These are phyloP conservation scores for Solea senegalensis DNA, from an alignment of 2,113 vertebrate species.

Conservation along the genomic window DNA sequence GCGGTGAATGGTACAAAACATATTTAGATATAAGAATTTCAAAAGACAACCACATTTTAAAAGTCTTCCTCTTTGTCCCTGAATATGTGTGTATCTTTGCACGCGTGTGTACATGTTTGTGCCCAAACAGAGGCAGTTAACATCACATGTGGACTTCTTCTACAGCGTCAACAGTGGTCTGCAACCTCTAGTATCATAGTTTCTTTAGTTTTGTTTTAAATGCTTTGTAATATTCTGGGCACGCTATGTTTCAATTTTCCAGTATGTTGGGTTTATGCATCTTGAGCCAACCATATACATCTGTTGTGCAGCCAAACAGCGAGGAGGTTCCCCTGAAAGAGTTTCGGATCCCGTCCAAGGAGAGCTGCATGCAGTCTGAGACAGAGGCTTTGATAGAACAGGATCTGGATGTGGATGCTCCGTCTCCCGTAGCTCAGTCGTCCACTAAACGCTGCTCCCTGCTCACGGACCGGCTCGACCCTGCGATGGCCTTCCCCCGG, in stretches of 20 bases:
- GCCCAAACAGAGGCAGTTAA: too few relatives aligned
- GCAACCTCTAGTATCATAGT: too few relatives aligned
- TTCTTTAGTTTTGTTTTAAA: too few relatives aligned
- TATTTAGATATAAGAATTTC: too few relatives aligned
- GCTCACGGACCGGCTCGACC: constrained; percentile 76
- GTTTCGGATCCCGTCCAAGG: constrained; percentile 81
- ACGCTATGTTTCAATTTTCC: not conserved
- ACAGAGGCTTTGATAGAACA: constrained; percentile 88
- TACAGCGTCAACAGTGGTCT: too few relatives aligned
- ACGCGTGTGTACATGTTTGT: too few relatives aligned
- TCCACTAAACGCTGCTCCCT: constrained; percentile 67
- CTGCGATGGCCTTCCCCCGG: constrained; percentile 63
- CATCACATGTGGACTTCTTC: too few relatives aligned
- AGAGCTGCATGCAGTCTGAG: constrained; percentile 86
- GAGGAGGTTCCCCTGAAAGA: constrained; percentile 87
- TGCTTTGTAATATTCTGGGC: not conserved
- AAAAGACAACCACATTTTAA: too few relatives aligned
- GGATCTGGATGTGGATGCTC: constrained; percentile 74
- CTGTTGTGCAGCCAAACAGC: constrained; percentile 78
- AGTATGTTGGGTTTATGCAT: not conserved
- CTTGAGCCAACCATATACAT: not conserved
- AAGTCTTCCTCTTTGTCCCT: too few relatives aligned
- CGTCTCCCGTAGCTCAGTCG: constrained; percentile 64
- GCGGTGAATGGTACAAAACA: too few relatives aligned
- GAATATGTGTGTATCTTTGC: too few relatives aligned